Percentiles rank a stretch among this genome's conserved stretches.
phyloP scores from a whole-genome alignment of 2,888 invertebrate species.

The Thecocarcelia acutangulata region DNA sequence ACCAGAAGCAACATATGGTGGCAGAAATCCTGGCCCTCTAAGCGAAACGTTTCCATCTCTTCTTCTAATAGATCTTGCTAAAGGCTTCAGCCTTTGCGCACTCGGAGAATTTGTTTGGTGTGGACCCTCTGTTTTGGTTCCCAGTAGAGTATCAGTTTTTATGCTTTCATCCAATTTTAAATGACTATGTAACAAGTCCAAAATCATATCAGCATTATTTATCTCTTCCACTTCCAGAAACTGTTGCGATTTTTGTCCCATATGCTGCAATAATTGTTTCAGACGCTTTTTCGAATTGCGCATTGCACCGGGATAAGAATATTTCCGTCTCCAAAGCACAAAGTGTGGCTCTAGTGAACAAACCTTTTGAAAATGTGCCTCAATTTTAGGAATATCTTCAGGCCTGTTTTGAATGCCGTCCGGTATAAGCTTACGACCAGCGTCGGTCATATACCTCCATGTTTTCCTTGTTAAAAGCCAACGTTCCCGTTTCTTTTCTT shows the following conservation, averaged over 20 bases:
- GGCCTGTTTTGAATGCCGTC: conserved; percentile 88
- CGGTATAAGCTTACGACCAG: conserved; percentile 92
- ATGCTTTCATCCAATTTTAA: conserved; percentile 75
- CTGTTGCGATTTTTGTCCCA: conserved; percentile 60
- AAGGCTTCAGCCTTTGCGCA: conserved; percentile 74
- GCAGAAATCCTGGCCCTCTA: conserved; percentile 71
- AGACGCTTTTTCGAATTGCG: conserved; percentile 73
- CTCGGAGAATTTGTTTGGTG: conserved; percentile 79
- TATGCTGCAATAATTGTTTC: conserved; percentile 72
- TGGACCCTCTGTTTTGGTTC: conserved; percentile 77
- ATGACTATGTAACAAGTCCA: conserved; percentile 76
- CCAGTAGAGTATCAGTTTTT: conserved; percentile 76
- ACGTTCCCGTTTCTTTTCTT: conserved; percentile 83
- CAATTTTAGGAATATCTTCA: conserved; percentile 90
- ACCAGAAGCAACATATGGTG: conserved; percentile 38
- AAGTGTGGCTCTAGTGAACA: conserved; percentile 90
- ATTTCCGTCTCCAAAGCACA: conserved; percentile 89
- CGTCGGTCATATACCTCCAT: conserved; percentile 96
- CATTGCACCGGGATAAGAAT: conserved; percentile 85
- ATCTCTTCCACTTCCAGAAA: conserved; percentile 67
- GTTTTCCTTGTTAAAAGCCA: conserved; percentile 94
- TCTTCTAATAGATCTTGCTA: not conserved
- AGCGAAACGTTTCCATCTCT: conserved; percentile 18
- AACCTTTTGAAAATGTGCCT: conserved; percentile 91
- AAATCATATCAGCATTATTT: conserved; percentile 74